A percentile compares a stretch with the other conserved stretches of the same genome.
Evolutionary conservation across 2,113 vertebrate genomes (phyloP).

Genomic region (Sitta europaea): DNA sequence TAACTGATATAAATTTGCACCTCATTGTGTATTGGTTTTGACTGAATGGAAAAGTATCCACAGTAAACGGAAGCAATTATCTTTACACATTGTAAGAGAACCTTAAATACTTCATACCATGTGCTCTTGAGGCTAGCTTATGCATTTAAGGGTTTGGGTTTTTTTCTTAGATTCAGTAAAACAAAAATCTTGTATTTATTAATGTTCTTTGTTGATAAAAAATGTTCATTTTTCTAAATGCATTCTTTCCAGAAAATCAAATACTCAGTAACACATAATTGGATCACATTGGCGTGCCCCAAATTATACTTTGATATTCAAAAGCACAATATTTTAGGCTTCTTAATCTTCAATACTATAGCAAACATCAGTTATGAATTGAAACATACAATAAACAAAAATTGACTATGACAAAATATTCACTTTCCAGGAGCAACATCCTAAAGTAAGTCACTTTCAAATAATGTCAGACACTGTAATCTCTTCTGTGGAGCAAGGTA

Average conservation of each 20-base stretch:
- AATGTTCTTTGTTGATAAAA: neutral
- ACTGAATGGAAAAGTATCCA: neutral
- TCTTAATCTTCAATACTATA: neutral
- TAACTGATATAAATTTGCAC: neutral
- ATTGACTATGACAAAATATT: neutral
- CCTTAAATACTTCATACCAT: neutral
- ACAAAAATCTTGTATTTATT: neutral
- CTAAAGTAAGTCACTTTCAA: neutral
- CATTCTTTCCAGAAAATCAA: neutral
- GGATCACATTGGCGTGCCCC: neutral
- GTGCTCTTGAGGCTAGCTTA: neutral
- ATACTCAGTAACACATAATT: neutral
- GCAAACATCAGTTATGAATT: neutral
- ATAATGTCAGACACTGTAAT: neutral
- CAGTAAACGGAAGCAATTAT: neutral
- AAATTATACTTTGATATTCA: neutral
- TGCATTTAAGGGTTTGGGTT: neutral
- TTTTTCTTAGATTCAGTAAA: neutral
- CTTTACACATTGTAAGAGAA: neutral
- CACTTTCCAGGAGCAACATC: neutral
- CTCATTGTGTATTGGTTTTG: neutral
- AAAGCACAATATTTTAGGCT: neutral
- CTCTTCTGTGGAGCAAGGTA: neutral
- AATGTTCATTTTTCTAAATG: neutral
- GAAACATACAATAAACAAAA: neutral